Base-by-base conservation (phyloP, 2,113 vertebrate species). In the Silurus asotus region DNA sequence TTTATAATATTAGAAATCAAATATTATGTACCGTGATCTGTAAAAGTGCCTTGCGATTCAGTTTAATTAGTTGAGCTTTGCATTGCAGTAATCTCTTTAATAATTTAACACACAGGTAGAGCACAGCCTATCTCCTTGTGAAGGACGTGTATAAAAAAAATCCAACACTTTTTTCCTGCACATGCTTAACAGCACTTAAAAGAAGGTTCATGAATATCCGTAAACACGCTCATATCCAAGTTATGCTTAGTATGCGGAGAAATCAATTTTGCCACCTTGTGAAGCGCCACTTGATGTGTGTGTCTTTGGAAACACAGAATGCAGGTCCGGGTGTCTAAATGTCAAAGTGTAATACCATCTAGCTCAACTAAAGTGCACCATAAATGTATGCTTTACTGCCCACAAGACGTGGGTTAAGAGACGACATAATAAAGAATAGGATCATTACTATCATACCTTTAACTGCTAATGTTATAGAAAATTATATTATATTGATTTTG, bases 191-290 rank as follows among this genome's bases (percentile, higher is more conserved):
- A 64, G 17, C 67, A 58, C 81, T 83, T 86, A 10, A 62, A 75
- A 56, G 14, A 56, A 49, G 65, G 45, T 84, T 6, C 20, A 88
- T 58, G 49, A 76, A 76, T 69, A 85, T 89, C 86, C 91, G 88
- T 92, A 93, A 94, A 93, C 90, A 93, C 87, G 80, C 88, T 83
- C 90, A 91, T 86, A 91, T 92, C 91, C 90, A 91, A 91, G 92
- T 88, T 79, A 88, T 82, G 75, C 75, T 51, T 20, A 89, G 89
- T 83, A 78, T 82, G 81, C 53, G 49, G 81, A 88, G 64, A 92
- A 94, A 94, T 94, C 92, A 93, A 93, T 94, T 94, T 93, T 88
- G 92, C 87, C 85, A 90, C 88, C 93, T 93, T 92, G 90, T 94
- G 93, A 94, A 92, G 91, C 88, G 77, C 93, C 92, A 93, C 93